Percentiles rank a stretch among this genome's conserved stretches.
phyloP scores from a whole-genome alignment of 2,113 vertebrate genomes.

The Protomyctophum bolini region DNA sequence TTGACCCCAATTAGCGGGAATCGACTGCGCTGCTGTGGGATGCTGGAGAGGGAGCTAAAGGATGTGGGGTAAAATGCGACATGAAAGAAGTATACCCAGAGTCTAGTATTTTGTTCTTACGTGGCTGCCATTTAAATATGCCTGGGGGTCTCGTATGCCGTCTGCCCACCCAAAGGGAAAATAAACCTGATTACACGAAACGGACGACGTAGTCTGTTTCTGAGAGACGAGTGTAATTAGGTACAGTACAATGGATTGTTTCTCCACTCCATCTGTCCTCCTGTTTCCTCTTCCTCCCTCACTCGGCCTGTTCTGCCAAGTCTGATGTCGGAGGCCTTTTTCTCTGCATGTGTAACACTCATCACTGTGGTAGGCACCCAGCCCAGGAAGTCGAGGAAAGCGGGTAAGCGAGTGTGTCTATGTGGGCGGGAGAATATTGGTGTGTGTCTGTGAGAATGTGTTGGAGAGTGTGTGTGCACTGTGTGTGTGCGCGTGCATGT shows the following conservation, averaged over 20 bases:
- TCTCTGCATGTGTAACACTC: slow-evolving; percentile 34
- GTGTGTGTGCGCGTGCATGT: not conserved
- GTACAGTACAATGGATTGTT: slow-evolving; percentile 26
- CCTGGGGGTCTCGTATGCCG: slow-evolving; percentile 21
- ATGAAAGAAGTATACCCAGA: slow-evolving; percentile 17
- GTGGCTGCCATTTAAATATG: slow-evolving; percentile 11
- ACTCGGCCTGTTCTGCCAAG: slow-evolving; percentile 26
- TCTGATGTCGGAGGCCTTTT: slow-evolving; percentile 53
- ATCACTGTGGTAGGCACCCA: slow-evolving; percentile 18
- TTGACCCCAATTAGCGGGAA: slow-evolving; percentile 68
- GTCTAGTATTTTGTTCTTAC: too few relatives aligned
- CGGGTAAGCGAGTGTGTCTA: not conserved
- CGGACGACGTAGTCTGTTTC: slow-evolving; percentile 51
- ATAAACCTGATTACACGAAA: slow-evolving; percentile 39
- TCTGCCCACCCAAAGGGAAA: slow-evolving; percentile 38
- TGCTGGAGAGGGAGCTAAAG: not conserved
- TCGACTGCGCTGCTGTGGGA: slow-evolving; percentile 41
- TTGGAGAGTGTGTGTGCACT: not conserved
- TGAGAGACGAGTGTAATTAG: slow-evolving; percentile 3
- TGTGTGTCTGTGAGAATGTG: slow-evolving; percentile 7
- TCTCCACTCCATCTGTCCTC: slow-evolving; percentile 20
- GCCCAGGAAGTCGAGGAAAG: slow-evolving; percentile 11
- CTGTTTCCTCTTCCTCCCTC: not conserved
- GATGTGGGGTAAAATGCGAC: slow-evolving; percentile 41
- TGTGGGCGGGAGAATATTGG: slow-evolving; percentile 1